A percentile compares a stretch with the other conserved stretches of the same genome.
These are phyloP conservation scores for Caenorhabditis afra DNA, from an alignment of 2,888 invertebrate genomes.

Conservation along the genomic window DNA sequence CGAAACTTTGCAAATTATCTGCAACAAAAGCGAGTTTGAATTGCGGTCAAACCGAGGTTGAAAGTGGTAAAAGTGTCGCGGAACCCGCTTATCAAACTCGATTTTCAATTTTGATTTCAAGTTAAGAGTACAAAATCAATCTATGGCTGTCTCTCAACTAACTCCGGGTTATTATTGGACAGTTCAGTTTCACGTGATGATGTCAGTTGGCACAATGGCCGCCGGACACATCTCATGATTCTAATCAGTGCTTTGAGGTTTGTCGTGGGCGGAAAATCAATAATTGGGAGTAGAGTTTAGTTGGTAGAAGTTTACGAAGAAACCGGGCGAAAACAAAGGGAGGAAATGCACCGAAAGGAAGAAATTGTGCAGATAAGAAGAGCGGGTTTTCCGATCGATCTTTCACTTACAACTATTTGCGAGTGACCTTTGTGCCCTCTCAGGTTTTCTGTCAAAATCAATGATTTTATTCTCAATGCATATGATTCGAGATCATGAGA, in stretches of 20 bases:
- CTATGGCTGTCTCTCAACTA: constrained; percentile 13
- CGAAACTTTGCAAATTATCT: background rate
- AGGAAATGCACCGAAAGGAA: too few species aligned
- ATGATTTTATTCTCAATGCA: constrained; percentile 34
- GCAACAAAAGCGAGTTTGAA: constrained; percentile 13
- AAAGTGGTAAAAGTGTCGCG: constrained; percentile 16
- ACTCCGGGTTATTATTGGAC: constrained; percentile 27
- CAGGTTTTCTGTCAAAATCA: constrained; percentile 9
- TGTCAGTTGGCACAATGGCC: constrained; percentile 2
- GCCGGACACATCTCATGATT: constrained; percentile 26
- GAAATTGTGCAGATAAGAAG: too few species aligned
- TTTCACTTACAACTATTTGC: constrained; percentile 2
- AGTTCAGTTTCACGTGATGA: constrained; percentile 48
- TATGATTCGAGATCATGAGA: constrained; percentile 17
- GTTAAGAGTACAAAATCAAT: constrained; percentile 42
- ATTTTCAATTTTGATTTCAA: constrained; percentile 33
- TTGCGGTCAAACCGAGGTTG: constrained; percentile 9
- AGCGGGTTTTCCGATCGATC: background rate
- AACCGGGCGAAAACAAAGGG: too few species aligned
- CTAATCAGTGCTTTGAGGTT: constrained; percentile 10
- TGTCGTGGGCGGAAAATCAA: background rate
- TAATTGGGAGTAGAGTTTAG: constrained; percentile 4
- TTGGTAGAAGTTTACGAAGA: background rate
- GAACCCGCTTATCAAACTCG: constrained; percentile 43
- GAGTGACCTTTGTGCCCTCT: constrained; percentile 16